These are phyloP conservation scores for Cepaea hortensis DNA, from an alignment of 2,888 invertebrate species.

Conservation along the genomic window DNA sequence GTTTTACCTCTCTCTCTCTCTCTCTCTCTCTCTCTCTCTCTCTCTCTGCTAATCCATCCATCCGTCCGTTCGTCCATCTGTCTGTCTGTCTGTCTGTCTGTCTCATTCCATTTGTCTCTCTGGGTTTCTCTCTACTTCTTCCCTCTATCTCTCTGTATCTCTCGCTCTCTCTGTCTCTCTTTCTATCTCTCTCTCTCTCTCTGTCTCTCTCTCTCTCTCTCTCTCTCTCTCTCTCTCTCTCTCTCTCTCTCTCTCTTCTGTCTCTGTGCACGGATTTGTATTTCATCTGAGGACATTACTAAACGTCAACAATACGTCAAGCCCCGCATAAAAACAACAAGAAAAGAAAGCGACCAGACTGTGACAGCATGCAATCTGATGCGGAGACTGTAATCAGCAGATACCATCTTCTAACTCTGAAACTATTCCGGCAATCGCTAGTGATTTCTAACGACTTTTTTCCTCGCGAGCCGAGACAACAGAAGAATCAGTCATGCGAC, in stretches of 20 bases:
- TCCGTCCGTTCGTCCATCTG: no score
- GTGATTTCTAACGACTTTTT: constrained; percentile 28
- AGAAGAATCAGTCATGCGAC: constrained; percentile 35
- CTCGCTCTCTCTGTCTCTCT: no score
- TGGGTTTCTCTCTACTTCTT: neutral
- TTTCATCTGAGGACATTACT: neutral
- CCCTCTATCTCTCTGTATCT: no score
- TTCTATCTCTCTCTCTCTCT: neutral
- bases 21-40: neutral
- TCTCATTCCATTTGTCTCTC: neutral
- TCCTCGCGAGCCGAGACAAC: neutral
- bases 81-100: neutral
- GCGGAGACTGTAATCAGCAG: constrained; percentile 12
- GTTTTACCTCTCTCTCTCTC: no score
- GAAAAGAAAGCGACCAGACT: neutral
- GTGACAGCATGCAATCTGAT: constrained; percentile 24
- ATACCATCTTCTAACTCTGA: constrained; percentile 12
- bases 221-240: neutral
- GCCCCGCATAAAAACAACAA: neutral
- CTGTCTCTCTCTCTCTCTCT: neutral
- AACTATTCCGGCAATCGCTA: no score
- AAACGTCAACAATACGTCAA: neutral
- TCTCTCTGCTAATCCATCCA: neutral
- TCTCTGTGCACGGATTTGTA: no score
- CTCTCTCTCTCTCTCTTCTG: neutral